Evolutionary conservation across 2,113 vertebrate genomes (phyloP).

Genomic region (Macroglossus sobrinus): DNA sequence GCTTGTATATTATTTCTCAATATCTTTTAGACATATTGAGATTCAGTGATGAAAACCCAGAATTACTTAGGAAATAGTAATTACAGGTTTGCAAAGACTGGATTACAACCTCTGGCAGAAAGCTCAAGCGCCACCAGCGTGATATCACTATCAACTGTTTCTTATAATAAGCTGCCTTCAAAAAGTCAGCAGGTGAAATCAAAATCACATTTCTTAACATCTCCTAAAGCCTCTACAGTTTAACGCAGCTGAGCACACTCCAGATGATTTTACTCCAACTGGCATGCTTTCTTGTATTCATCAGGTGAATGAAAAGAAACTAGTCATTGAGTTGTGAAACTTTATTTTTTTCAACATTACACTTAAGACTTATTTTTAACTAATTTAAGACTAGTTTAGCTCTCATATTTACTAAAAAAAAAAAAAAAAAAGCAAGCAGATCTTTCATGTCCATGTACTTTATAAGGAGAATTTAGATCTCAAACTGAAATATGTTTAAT

Average conservation of each 20-base stretch:
- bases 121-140: slow-evolving; percentile 63
- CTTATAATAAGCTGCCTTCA: slow-evolving; percentile 58
- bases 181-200: slow-evolving; percentile 64
- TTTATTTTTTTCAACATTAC: not conserved
- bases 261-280: not conserved
- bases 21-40: slow-evolving; percentile 18
- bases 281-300: not conserved
- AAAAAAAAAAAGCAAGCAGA: not conserved
- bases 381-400: not conserved
- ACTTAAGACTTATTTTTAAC: slow-evolving; percentile 15
- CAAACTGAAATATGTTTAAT: not conserved
- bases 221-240: slow-evolving; percentile 4
- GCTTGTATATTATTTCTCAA: slow-evolving; percentile 39
- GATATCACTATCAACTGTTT: slow-evolving; percentile 47
- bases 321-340: not conserved
- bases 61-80: slow-evolving; percentile 64
- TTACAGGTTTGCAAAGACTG: slow-evolving; percentile 59
- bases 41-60: slow-evolving; percentile 54
- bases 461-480: not conserved
- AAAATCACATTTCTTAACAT: slow-evolving; percentile 61
- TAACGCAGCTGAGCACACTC: slow-evolving; percentile 3
- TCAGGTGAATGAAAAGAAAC: not conserved
- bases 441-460: not conserved
- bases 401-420: not conserved
- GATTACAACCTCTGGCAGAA: slow-evolving; percentile 53